phyloP scores from a whole-genome alignment of 2,113 vertebrate species.

The Heterochromis multidens region DNA sequence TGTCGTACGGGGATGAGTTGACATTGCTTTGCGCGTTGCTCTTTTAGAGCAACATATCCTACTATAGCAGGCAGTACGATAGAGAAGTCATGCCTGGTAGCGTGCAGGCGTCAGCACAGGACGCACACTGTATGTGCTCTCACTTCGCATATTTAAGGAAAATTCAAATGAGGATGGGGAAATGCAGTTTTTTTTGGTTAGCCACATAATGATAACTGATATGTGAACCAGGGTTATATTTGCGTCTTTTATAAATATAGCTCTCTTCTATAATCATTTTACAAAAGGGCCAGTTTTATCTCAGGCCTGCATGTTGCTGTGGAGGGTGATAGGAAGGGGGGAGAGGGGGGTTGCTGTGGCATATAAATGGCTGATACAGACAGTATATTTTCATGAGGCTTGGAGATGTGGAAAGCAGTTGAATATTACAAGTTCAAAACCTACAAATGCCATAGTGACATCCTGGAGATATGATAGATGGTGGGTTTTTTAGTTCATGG shows the following conservation, averaged over 20 bases:
- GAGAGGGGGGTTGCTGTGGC: not conserved
- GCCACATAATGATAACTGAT: not conserved
- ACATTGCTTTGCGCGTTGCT: slow-evolving; percentile 28
- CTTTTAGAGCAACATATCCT: not conserved
- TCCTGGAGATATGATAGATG: slow-evolving; percentile 16
- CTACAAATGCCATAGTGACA: not conserved
- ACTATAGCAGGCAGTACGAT: not conserved
- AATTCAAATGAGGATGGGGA: not conserved
- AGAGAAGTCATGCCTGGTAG: slow-evolving; percentile 14
- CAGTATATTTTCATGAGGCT: not conserved
- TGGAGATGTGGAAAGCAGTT: not conserved
- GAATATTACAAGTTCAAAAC: not conserved
- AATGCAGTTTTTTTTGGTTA: not conserved
- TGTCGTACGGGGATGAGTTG: slow-evolving; percentile 42
- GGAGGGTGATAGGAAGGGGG: not conserved
- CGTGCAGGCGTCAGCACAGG: not conserved
- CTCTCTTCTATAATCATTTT: not conserved
- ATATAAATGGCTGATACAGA: not conserved
- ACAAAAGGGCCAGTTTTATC: not conserved
- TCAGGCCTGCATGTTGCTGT: not conserved
- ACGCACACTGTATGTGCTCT: not conserved
- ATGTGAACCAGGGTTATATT: not conserved
- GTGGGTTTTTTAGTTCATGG: slow-evolving; percentile 47
- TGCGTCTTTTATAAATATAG: not conserved
- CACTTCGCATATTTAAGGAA: not conserved